phyloP scores from a whole-genome alignment of 2,797 vertebrate species.

The Periparus ater region DNA sequence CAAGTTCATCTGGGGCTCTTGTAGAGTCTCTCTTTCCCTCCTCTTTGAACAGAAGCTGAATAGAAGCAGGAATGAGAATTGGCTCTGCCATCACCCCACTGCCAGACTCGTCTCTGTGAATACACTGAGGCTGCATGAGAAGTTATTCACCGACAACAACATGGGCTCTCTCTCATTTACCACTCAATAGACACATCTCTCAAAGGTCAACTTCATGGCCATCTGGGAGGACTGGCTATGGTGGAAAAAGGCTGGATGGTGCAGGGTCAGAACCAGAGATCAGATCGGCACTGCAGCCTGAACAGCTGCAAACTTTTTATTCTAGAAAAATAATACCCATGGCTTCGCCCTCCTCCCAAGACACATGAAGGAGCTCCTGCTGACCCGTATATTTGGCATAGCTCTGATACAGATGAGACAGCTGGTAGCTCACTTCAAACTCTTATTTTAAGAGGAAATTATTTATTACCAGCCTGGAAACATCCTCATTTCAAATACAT shows the following conservation, averaged over 20 bases:
- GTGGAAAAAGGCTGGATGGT: not conserved
- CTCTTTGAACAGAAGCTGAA: conserved; percentile 74
- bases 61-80: conserved; percentile 68
- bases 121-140: conserved; percentile 34
- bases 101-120: conserved; percentile 65
- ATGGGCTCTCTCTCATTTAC: conserved; percentile 10
- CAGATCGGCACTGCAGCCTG: not conserved
- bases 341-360: not conserved
- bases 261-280: not conserved
- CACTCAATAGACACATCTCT: not conserved
- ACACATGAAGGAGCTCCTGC: not conserved
- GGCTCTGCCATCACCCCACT: conserved; percentile 61
- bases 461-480: not conserved
- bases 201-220: conserved; percentile 30
- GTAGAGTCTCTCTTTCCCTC: conserved; percentile 53
- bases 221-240: not conserved
- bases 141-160: conserved; percentile 44
- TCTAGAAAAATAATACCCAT: not conserved
- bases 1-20: conserved; percentile 67
- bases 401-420: not conserved
- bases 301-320: not conserved
- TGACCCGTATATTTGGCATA: not conserved
- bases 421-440: not conserved
- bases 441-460: not conserved
- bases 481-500: not conserved